Evolutionary conservation across 2,113 vertebrate species (phyloP).

Genomic region (Cardinalis cardinalis): DNA sequence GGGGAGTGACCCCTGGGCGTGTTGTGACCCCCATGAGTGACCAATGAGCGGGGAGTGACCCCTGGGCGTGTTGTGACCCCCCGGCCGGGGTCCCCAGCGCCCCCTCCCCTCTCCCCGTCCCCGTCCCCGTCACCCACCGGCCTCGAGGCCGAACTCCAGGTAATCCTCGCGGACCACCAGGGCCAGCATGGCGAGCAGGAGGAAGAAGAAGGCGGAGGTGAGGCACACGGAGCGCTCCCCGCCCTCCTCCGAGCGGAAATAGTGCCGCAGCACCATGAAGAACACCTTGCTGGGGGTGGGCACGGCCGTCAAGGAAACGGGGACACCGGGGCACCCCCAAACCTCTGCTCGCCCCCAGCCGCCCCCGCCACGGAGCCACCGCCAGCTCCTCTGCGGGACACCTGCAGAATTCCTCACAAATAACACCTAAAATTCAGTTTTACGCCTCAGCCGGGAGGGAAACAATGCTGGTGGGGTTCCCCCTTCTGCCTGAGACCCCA

Average conservation of each 20-base stretch:
- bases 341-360: accelerated
- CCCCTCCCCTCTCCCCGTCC: accelerated
- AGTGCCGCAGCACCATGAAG: conserved; percentile 84
- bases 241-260: conserved; percentile 87
- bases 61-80: not conserved
- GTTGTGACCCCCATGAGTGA: not conserved
- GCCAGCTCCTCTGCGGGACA: accelerated
- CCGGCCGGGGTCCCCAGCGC: not conserved
- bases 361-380: accelerated
- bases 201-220: conserved; percentile 85
- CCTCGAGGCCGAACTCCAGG: conserved; percentile 91
- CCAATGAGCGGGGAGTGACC: not conserved
- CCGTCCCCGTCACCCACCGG: conserved; percentile 51
- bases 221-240: conserved; percentile 94
- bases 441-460: no score
- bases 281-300: conserved; percentile 77
- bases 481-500: no score
- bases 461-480: no score
- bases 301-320: conserved; percentile 59
- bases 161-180: conserved; percentile 86
- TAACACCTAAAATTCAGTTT: accelerated
- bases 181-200: conserved; percentile 90
- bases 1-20: not conserved
- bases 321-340: not conserved
- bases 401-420: accelerated